Evolutionary conservation across 2,113 vertebrate genomes (phyloP).

Genomic region (Rhizomys pruinosus): DNA sequence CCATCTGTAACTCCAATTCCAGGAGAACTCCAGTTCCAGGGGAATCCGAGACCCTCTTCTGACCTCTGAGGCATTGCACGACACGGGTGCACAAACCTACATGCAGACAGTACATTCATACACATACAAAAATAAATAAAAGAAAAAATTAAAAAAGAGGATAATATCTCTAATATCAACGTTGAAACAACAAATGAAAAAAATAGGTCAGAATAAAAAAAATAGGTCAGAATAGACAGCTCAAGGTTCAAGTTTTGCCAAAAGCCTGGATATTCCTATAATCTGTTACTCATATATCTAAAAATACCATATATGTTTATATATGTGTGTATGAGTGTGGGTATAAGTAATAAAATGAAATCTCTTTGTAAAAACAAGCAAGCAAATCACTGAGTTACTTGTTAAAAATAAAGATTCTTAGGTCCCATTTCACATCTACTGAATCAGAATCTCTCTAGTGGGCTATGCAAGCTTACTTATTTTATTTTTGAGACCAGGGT

Average conservation of each 20-base stretch:
- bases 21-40: too few relatives aligned
- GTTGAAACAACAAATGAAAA: not conserved
- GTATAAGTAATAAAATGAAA: not conserved
- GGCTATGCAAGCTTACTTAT: not conserved
- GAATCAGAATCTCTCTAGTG: constrained; percentile 20
- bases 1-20: too few relatives aligned
- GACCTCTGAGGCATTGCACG: too few relatives aligned
- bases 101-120: too few relatives aligned
- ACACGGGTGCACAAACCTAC: too few relatives aligned
- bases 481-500: not conserved
- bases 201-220: constrained; percentile 17
- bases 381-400: not conserved
- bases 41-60: too few relatives aligned
- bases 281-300: constrained; percentile 24
- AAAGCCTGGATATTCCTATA: not conserved
- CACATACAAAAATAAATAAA: too few relatives aligned
- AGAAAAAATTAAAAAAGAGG: too few relatives aligned
- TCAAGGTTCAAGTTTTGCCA: not conserved
- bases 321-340: not conserved
- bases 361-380: not conserved
- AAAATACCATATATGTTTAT: not conserved
- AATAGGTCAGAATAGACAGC: not conserved
- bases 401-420: constrained; percentile 39
- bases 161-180: constrained; percentile 5
- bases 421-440: not conserved